Base-by-base conservation (phyloP, 2,797 vertebrate species). In the Spatula clypeata region DNA sequence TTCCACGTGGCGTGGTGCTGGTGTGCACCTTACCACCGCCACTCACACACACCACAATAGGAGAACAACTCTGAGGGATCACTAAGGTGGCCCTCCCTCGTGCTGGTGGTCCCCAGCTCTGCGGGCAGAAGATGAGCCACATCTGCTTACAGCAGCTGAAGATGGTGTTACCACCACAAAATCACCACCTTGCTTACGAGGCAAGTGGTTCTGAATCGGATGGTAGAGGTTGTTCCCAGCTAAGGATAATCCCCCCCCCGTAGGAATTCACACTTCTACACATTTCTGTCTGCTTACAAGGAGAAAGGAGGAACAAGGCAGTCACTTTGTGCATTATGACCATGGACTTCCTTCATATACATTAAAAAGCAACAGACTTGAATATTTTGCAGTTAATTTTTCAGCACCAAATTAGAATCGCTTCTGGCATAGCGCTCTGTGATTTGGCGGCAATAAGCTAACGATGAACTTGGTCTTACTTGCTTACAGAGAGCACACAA, bases 41-140 rank as follows among this genome's bases (percentile, higher is more conserved):
- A 47, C 38, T 36, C 24, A 36, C 16, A 4, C 21, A 24, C 0
- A 0, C 5, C 44, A 34, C 3, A 1, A 70, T n/a, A 85, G n/a
- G 29, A 11, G 3, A 82, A 45, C 34, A 51, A 55, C 16, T 44
- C 64, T 11, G 44, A 79, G 49, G n/a, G 51, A 18, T 72, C 67
- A 21, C 49, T n/a, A 32, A 55, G 27, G 44, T 31, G 10, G 49
- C 36, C 32, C 21, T 67, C 27, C 32, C 21, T 67, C 24, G 14
- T 4, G 27, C 14, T 31, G 14, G 45, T 47, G n/a, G 34, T 73
- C 11, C 11, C 19, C 74, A 75, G 3, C 23, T 3, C 1, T 60
- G 17, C 14, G 51, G 55, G 21, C 5, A 1, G 23, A 3, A 6
- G 42, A 90, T 80, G 20, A 55, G 42, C n/a, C 32, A 11, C 10